These are phyloP conservation scores for Eurytemora carolleeae DNA, from an alignment of 1,140 invertebrate species.

Conservation along the genomic window DNA sequence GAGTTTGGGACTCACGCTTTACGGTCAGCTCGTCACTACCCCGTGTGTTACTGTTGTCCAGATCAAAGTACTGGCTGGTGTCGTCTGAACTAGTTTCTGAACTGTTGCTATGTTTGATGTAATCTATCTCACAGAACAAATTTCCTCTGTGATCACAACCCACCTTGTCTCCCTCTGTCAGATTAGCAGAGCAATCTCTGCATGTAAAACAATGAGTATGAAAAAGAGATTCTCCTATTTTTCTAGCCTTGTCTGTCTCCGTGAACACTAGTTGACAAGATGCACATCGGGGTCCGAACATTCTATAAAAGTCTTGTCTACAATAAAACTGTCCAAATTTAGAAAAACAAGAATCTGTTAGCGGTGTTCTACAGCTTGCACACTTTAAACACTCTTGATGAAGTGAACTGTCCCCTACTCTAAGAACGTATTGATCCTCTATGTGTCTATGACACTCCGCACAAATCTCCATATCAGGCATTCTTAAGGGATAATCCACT, in stretches of 20 bases:
- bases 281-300: constrained; percentile 9
- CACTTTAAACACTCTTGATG: constrained; percentile 10
- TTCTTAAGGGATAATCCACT: background rate
- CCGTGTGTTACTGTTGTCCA: background rate
- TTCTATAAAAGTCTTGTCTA: constrained; percentile 5
- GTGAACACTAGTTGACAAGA: background rate
- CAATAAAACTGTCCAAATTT: constrained; percentile 6
- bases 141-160: constrained; percentile 2
- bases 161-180: constrained; percentile 5
- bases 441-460: constrained; percentile 12
- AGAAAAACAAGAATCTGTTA: constrained; percentile 7
- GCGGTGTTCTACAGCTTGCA: background rate
- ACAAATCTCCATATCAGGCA: constrained; percentile 1
- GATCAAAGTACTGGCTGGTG: background rate
- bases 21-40: background rate
- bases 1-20: background rate
- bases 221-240: background rate
- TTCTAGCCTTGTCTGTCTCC: background rate
- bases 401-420: constrained; percentile 1
- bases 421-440: constrained; percentile 7
- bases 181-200: background rate
- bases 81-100: constrained; percentile 2
- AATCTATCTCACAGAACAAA: constrained; percentile 12
- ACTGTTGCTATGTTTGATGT: constrained; percentile 11
- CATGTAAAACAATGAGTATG: constrained; percentile 9